phyloP scores from a whole-genome alignment of 2,888 invertebrate genomes.

The Caenorhabditis plicata region DNA sequence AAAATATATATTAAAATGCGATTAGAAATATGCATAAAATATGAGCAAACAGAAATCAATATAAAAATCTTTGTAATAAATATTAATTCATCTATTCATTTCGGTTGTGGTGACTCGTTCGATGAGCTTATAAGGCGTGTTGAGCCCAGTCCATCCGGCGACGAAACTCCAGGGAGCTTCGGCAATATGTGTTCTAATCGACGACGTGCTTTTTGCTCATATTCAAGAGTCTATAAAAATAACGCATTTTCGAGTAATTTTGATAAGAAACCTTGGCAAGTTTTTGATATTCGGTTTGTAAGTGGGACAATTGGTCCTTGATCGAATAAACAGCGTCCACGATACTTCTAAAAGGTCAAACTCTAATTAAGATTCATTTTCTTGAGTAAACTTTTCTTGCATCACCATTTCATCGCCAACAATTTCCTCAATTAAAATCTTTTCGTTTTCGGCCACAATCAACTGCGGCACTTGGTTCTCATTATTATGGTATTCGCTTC shows the following conservation, averaged over 20 bases:
- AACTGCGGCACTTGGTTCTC: constrained; percentile 68
- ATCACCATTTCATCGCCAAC: constrained; percentile 67
- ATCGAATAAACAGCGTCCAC: constrained; percentile 79
- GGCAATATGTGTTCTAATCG: constrained; percentile 66
- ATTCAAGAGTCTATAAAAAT: constrained; percentile 71
- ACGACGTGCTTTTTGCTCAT: constrained; percentile 73
- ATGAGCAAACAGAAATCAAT: too few species aligned
- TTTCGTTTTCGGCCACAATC: constrained; percentile 71
- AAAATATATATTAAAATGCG: too few species aligned
- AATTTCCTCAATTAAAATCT: constrained; percentile 70
- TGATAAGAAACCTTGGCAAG: constrained; percentile 23
- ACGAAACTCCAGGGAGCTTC: constrained; percentile 17
- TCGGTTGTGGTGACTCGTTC: too few species aligned
- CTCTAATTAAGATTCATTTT: not conserved
- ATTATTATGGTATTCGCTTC: constrained; percentile 11
- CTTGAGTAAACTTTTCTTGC: constrained; percentile 69
- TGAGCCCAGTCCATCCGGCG: constrained; percentile 26
- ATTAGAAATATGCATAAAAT: too few species aligned
- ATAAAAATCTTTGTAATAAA: too few species aligned
- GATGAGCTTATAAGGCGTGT: too few species aligned
- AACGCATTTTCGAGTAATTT: not conserved
- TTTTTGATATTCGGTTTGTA: constrained; percentile 69
- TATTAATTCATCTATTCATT: too few species aligned
- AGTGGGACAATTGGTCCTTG: constrained; percentile 76
- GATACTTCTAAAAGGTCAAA: constrained; percentile 71